Evolutionary conservation across 35 echinoderm and acorn worm species (phyloP), one percentile per base, ranked within the genome.

Genomic region (Patiria miniata): DNA sequence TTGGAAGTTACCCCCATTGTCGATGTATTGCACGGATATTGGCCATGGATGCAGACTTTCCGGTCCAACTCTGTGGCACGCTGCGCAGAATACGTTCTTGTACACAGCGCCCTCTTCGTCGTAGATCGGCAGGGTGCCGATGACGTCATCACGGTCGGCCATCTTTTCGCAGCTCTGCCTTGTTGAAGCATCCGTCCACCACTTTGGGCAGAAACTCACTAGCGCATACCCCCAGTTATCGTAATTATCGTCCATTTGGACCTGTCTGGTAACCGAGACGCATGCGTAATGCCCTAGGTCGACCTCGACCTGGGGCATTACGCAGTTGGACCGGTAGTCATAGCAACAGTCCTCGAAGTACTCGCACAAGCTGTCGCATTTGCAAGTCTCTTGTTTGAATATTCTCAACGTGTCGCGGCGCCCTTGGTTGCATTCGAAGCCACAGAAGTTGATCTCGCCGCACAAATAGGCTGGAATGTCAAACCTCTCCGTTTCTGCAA

Each of bases 11-110:
- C 14, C 42, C 77, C 12, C 0, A 19, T 19, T 39, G 68, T 78
- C 22, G 15, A 28, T n/a, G n/a, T 53, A 79, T 29, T 87, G 36
- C 2, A 77, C 30, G 5, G 57, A 8, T 3, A 81, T 53, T 8
- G 40, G 54, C 90, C 90, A 92, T 36, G 51, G 36, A 4, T n/a
- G 79, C 2, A 92, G 10, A 55, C 65, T 39, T 0, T 52, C 37
- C 23, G 56, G 36, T 30, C 19, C 39, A 36, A 57, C 36, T 37
- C 90, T 83, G 33, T 92, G 84, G 52, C 90, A 92, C 33, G 52
- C 58, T 8, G 90, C 90, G 53, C 90, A 92, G 78, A 80, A 87
- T 2, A 92, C 53, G 44, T 92, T 92, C 39, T 87, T 87, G 39
- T 68, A 92, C 17, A 82, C 36, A 6, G 8, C 40, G 17, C 90